Percentiles rank a stretch among this genome's conserved stretches.
Evolutionary conservation across 2,113 vertebrate species (phyloP).

Genomic region (Pollachius pollachius): DNA sequence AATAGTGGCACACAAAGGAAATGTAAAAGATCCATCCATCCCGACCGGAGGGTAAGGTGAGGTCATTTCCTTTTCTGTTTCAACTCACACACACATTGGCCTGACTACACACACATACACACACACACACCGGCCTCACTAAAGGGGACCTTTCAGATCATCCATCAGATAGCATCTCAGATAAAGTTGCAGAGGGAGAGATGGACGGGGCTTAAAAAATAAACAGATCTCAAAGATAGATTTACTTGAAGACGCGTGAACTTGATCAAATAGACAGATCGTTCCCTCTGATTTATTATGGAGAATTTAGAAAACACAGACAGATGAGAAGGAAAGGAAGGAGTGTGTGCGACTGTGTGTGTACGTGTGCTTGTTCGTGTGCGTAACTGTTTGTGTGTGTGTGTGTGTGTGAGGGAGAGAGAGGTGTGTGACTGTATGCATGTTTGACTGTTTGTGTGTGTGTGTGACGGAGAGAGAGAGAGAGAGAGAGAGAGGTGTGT

Average conservation of each 20-base stretch:
- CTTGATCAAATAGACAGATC: constrained; percentile 24
- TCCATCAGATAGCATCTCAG: constrained; percentile 63
- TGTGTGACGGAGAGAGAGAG: too few species aligned
- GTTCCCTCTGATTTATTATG: constrained; percentile 51
- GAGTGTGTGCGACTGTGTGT: too few species aligned
- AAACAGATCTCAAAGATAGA: constrained; percentile 32
- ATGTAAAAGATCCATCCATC: constrained; percentile 66
- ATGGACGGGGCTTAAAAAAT: constrained; percentile 60
- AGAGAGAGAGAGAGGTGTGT: too few species aligned
- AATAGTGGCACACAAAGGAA: constrained; percentile 9
- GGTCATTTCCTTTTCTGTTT: constrained; percentile 77
- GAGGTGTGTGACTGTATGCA: too few species aligned
- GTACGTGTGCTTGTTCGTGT: too few species aligned
- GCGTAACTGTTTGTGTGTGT: too few species aligned
- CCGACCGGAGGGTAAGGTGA: constrained; percentile 68
- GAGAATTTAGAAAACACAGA: neutral
- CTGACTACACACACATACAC: constrained; percentile 5
- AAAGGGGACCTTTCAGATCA: constrained; percentile 60
- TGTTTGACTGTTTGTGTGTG: too few species aligned
- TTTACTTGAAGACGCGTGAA: constrained; percentile 6
- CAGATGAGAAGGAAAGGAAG: constrained; percentile 1
- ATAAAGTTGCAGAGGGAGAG: constrained; percentile 30
- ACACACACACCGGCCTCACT: constrained; percentile 33
- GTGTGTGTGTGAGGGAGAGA: too few species aligned
- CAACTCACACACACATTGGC: constrained; percentile 57